Evolutionary conservation across 1,140 invertebrate genomes (phyloP), one percentile per base, ranked within the genome.

Genomic region (Penaeus chinensis): DNA sequence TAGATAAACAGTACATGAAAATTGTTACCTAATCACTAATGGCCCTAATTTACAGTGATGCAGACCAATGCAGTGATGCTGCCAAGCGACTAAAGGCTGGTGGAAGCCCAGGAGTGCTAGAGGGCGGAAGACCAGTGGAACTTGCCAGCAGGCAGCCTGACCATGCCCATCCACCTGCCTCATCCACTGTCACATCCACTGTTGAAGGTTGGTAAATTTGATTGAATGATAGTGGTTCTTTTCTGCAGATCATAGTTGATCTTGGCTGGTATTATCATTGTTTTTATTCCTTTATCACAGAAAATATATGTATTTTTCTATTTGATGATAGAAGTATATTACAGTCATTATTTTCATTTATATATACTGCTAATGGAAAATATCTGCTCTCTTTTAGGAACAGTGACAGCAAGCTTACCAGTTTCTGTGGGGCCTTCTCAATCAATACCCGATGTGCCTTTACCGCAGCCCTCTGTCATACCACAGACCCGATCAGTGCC

Each of bases 371-470:
- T 32, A 22, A 66, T 10, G 5, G 32, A 63, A 63, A 27, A 47
- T 69, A 27, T 16, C 4, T 2, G 3, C 47, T 22, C 20, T 62
- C 13, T 19, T n/a, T 63, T 32, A 84, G 83, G 83, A 32, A 62
- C 83, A 84, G 66, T 77, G 61, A 60, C 65, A 82, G 13, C 37
- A 71, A 74, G 54, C 65, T 63, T 69, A 66, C 60, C 66, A 66
- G 79, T 78, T 77, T 81, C 85, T 87, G 32, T 63, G 65, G 47
- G 37, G 24, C 62, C 47, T 61, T 82, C 85, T 13, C 85, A 82
- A 76, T 60, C 80, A 87, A 66, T 82, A 61, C 80, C 85, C 62
- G 62, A 87, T 60, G 85, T 87, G 85, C 85, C 85, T 87, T 87
- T 54, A 27, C 80, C 27, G 22, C 78, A 37, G 8, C 63, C 27